These are phyloP conservation scores for Lophura swinhoii DNA, from an alignment of 2,797 vertebrate genomes.

Conservation along the genomic window DNA sequence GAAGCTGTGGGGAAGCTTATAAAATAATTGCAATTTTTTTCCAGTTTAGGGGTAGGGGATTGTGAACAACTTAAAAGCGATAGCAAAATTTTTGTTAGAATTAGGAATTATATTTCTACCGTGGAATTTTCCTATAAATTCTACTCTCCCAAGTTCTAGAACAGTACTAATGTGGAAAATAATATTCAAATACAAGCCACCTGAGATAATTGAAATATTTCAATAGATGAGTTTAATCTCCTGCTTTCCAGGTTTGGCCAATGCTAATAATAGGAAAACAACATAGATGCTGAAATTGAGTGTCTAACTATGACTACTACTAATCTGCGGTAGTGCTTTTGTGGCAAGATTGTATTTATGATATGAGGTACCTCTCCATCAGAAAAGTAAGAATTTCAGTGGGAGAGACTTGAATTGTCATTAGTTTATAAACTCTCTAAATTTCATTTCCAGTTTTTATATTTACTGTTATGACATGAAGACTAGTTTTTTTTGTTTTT, in stretches of 20 bases:
- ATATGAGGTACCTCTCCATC: neutral
- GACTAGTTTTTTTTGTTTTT: neutral
- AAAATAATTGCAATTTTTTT: neutral
- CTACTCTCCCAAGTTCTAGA: neutral
- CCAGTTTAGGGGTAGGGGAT: neutral
- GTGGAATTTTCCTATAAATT: neutral
- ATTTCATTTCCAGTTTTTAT: neutral
- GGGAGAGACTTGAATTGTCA: neutral
- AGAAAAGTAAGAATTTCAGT: neutral
- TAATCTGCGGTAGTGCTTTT: neutral
- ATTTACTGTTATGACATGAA: fast-evolving
- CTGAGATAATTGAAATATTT: neutral
- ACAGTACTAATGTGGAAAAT: neutral
- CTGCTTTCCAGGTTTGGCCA: neutral
- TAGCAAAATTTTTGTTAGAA: neutral
- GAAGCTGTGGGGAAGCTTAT: neutral
- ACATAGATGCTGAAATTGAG: neutral
- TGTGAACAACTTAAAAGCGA: neutral
- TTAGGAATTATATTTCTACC: neutral
- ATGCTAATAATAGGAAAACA: neutral
- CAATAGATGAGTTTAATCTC: neutral
- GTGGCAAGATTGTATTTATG: neutral
- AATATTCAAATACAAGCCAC: neutral
- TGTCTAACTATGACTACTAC: neutral
- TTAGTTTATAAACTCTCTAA: neutral